These are phyloP conservation scores for Dolichopus griseipennis DNA, from an alignment of 2,888 invertebrate species.

Conservation along the genomic window DNA sequence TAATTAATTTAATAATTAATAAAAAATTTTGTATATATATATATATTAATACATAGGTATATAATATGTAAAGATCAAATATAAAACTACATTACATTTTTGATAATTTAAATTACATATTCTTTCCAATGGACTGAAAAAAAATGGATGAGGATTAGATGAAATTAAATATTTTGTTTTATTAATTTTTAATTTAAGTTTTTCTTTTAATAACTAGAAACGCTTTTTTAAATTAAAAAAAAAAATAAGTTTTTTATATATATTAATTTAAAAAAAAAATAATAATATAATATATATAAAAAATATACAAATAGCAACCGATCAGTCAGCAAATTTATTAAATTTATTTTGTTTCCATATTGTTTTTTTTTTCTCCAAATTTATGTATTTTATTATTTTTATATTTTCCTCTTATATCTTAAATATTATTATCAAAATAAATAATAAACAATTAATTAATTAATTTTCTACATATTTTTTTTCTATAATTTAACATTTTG, in stretches of 20 bases:
- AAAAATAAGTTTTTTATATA: too few species aligned
- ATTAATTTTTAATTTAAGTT: not conserved
- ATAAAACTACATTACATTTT: not conserved
- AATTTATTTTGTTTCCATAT: not conserved
- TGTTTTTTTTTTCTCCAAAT: not conserved
- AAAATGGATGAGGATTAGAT: not conserved
- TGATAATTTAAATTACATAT: not conserved
- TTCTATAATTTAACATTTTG: not conserved
- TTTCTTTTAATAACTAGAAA: too few species aligned
- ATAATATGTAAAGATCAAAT: not conserved
- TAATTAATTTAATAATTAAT: too few species aligned
- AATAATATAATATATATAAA: not conserved
- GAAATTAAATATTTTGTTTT: not conserved
- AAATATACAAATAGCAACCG: conserved; percentile 3
- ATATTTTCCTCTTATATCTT: too few species aligned
- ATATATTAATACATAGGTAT: not conserved
- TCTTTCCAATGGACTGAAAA: not conserved
- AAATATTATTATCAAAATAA: not conserved
- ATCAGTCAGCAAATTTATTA: conserved; percentile 4
- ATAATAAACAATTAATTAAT: not conserved
- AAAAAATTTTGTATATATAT: too few species aligned
- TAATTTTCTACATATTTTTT: not conserved
- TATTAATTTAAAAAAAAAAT: not conserved
- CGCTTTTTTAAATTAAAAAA: not conserved
- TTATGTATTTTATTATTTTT: not conserved